Percentiles rank a stretch among this genome's conserved stretches.
Evolutionary conservation across 2,888 invertebrate genomes (phyloP).

Genomic region (Ecdyonurus torrentis): DNA sequence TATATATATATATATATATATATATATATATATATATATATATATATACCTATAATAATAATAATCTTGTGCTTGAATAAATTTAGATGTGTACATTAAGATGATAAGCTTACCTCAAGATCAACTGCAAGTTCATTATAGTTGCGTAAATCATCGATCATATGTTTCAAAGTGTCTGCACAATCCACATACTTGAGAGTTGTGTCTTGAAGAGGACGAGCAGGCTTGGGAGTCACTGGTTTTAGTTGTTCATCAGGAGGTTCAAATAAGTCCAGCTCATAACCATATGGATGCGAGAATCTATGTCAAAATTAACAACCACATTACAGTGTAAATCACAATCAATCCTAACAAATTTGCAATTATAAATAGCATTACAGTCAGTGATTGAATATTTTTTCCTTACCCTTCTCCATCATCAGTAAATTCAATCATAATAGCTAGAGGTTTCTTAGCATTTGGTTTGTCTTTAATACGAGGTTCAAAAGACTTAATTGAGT

Average conservation of each 20-base stretch:
- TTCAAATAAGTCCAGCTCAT: constrained; percentile 59
- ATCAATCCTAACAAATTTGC: too few species aligned
- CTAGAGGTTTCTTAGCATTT: constrained; percentile 66
- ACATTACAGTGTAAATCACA: not conserved
- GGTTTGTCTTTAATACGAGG: constrained; percentile 77
- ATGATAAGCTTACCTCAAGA: constrained; percentile 45
- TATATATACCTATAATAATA: too few species aligned
- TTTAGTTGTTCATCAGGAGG: constrained; percentile 36
- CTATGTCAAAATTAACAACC: constrained; percentile 26
- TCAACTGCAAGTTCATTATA: constrained; percentile 75
- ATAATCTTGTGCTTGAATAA: too few species aligned
- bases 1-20: too few species aligned
- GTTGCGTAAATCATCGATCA: constrained; percentile 46
- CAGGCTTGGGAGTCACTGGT: constrained; percentile 25
- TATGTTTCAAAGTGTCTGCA: constrained; percentile 38
- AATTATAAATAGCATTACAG: too few species aligned
- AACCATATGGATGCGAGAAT: constrained; percentile 76
- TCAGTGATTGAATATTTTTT: not conserved
- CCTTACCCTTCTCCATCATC: constrained; percentile 35
- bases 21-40: too few species aligned
- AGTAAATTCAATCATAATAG: constrained; percentile 49
- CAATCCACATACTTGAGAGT: constrained; percentile 51
- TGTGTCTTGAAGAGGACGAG: constrained; percentile 40
- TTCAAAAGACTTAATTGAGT: constrained; percentile 58
- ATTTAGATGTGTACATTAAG: too few species aligned